phyloP scores from a whole-genome alignment of 2,113 vertebrate species.

The Bambusicola thoracicus region DNA sequence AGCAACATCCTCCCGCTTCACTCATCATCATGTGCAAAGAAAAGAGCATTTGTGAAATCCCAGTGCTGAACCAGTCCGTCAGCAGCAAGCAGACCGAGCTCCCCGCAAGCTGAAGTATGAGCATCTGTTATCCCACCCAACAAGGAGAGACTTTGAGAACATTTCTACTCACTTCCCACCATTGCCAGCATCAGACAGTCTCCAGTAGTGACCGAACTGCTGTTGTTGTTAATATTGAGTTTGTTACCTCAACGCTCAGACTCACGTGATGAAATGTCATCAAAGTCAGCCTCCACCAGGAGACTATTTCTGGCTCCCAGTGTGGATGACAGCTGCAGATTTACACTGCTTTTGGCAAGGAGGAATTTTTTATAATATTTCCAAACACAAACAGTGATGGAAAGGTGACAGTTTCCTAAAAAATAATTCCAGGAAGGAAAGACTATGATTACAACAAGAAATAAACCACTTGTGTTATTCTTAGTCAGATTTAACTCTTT shows the following conservation, averaged over 20 bases:
- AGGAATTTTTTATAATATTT: constrained; percentile 11
- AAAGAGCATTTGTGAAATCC: neutral
- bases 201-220: neutral
- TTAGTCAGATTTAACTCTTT: constrained; percentile 31
- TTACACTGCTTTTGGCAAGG: constrained; percentile 23
- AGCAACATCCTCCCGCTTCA: neutral
- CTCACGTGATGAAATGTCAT: neutral
- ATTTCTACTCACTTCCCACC: neutral
- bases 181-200: neutral
- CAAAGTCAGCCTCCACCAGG: neutral
- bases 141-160: neutral
- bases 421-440: constrained; percentile 71
- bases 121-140: neutral
- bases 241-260: neutral
- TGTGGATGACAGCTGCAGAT: constrained; percentile 36
- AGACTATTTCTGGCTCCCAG: constrained; percentile 19
- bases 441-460: constrained; percentile 30
- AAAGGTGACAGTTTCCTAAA: constrained; percentile 56
- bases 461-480: neutral
- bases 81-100: neutral
- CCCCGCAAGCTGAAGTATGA: neutral
- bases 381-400: constrained; percentile 53
- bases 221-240: neutral
- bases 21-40: neutral
- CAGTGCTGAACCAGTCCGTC: neutral